phyloP scores from a whole-genome alignment of 64 coral and sea anemone species.

The Trachythela sp. region DNA sequence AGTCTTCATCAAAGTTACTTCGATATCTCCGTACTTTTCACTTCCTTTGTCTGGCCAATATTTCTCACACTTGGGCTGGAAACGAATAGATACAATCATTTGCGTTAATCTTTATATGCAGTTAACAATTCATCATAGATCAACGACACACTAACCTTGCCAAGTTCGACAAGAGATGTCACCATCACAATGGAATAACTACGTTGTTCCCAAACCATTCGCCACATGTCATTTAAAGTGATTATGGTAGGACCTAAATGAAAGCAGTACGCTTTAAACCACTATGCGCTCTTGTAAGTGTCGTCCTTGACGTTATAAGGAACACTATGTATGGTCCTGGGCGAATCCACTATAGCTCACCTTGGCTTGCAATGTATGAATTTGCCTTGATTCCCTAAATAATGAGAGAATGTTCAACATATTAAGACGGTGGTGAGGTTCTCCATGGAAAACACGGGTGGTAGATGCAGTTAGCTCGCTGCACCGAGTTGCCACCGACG shows the following conservation, averaged over 20 bases:
- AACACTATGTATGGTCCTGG: no score
- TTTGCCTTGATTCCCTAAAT: slow-evolving; percentile 60
- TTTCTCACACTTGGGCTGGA: slow-evolving; percentile 7
- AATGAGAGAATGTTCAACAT: neutral
- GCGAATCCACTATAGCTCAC: neutral
- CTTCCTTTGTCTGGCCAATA: slow-evolving; percentile 33
- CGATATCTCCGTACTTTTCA: slow-evolving; percentile 28
- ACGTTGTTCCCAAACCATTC: neutral
- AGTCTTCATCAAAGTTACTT: slow-evolving; percentile 23
- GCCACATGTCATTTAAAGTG: neutral
- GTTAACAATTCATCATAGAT: neutral
- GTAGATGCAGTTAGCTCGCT: no score
- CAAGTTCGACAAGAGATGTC: neutral
- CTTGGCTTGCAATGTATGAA: neutral
- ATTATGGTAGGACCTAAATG: neutral
- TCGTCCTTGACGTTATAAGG: no score
- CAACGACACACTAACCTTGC: neutral
- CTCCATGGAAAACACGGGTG: neutral
- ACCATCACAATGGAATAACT: neutral
- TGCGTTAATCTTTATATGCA: neutral
- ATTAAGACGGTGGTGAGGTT: neutral
- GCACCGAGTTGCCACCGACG: no score
- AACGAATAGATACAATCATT: neutral
- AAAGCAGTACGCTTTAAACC: neutral
- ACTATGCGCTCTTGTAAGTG: neutral